These are phyloP conservation scores for Orius laevigatus DNA, from an alignment of 1,140 invertebrate species.

Conservation along the genomic window DNA sequence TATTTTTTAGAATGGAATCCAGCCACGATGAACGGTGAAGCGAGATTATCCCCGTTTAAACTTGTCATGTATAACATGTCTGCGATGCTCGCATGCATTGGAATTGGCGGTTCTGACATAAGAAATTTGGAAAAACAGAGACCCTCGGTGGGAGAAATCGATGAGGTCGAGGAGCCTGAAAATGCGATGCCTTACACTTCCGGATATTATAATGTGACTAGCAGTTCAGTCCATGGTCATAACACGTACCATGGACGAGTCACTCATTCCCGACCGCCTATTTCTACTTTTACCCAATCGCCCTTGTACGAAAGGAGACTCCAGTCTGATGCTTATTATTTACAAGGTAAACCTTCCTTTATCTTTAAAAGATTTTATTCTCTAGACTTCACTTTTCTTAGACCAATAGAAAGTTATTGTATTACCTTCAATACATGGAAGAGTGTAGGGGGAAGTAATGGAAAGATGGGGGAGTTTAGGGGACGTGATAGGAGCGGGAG, in stretches of 20 bases:
- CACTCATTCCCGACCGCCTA: slow-evolving; percentile 7
- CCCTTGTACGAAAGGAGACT: slow-evolving; percentile 3
- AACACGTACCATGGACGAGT: slow-evolving; percentile 83
- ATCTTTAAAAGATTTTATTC: background rate
- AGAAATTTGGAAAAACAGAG: slow-evolving; percentile 25
- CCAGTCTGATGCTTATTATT: slow-evolving; percentile 1
- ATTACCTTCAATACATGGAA: background rate
- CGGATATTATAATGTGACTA: background rate
- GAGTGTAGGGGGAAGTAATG: background rate
- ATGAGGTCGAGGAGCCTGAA: slow-evolving; percentile 4
- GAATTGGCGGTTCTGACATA: slow-evolving; percentile 70
- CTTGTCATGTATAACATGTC: slow-evolving; percentile 78
- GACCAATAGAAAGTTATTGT: background rate
- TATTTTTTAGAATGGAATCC: slow-evolving; percentile 17
- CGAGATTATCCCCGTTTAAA: slow-evolving; percentile 62
- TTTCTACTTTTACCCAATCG: slow-evolving; percentile 21
- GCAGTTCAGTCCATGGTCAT: slow-evolving; percentile 44
- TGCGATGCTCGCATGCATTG: slow-evolving; percentile 71
- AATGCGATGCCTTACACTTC: background rate
- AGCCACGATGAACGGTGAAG: slow-evolving; percentile 45
- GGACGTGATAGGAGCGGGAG: too few species aligned
- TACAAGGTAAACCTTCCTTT: background rate
- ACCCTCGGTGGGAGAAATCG: background rate
- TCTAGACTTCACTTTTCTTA: slow-evolving; percentile 1
- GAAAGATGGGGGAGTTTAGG: background rate